Evolutionary conservation across 2,888 invertebrate genomes (phyloP).

Genomic region (Ptilodon capucinus): DNA sequence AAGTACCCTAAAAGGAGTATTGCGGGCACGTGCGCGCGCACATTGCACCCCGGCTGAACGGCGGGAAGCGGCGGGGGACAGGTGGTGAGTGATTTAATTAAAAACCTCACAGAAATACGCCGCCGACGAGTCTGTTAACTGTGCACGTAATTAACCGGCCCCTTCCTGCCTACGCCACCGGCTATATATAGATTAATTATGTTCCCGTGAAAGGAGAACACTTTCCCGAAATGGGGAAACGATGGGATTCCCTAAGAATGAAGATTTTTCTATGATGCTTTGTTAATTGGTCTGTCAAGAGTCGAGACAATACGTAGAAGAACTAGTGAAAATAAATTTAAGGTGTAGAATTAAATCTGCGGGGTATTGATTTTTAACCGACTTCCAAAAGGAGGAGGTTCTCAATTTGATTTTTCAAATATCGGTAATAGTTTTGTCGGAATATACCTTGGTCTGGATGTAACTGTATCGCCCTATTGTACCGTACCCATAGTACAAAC

Average conservation of each 20-base stretch:
- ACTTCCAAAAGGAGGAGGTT: no score
- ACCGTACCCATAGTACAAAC: no score
- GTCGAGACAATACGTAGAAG: no score
- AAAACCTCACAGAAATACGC: conserved; percentile 46
- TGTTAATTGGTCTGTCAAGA: not conserved
- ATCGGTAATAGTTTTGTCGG: no score
- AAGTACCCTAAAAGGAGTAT: conserved; percentile 17
- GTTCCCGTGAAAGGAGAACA: not conserved
- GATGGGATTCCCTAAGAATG: not conserved
- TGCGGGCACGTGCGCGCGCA: conserved; percentile 41
- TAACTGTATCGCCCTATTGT: no score
- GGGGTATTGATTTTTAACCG: no score
- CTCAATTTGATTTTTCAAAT: no score
- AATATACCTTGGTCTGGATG: no score
- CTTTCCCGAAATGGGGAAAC: not conserved
- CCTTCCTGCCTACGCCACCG: conserved; percentile 38
- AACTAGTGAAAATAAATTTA: no score
- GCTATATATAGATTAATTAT: conserved; percentile 42
- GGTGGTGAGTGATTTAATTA: conserved; percentile 72
- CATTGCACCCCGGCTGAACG: conserved; percentile 8
- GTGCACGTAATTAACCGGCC: conserved; percentile 38
- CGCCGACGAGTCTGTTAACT: conserved; percentile 39
- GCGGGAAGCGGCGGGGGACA: conserved; percentile 41
- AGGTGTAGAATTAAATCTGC: no score
- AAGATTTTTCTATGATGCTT: not conserved